Conservation (phyloP, 2,888 invertebrate species). For the Drepana falcataria region DNA sequence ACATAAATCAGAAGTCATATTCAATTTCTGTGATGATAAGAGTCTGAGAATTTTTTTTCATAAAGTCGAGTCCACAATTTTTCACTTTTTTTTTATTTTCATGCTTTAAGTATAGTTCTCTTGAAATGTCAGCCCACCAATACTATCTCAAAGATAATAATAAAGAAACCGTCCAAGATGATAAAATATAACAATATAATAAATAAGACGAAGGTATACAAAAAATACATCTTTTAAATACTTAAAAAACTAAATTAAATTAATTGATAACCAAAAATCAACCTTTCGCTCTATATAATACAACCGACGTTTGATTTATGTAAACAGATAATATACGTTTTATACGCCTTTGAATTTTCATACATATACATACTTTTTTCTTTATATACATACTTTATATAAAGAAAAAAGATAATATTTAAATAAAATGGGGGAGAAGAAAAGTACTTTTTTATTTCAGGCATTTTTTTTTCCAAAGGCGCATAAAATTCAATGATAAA, state of each 20-base stretch:
- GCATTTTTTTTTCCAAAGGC: no score
- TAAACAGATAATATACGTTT: constrained; percentile 6
- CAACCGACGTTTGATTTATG: constrained; percentile 32
- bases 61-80: no score
- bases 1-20: constrained; percentile 31
- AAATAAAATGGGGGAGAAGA: no score
- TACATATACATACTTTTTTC: no score
- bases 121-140: constrained; percentile 37
- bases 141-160: constrained; percentile 42
- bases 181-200: constrained; percentile 59
- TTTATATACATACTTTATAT: no score
- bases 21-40: no score
- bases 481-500: no score
- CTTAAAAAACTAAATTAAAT: constrained; percentile 50
- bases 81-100: no score
- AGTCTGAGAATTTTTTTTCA: no score
- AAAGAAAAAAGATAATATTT: no score
- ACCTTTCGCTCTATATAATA: constrained; percentile 25
- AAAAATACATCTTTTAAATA: constrained; percentile 72
- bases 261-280: constrained; percentile 39
- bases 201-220: constrained; percentile 68
- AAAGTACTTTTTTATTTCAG: no score
- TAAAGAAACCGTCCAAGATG: constrained; percentile 35
- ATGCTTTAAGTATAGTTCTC: no score
- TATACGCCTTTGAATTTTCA: background rate